These are phyloP conservation scores for Tachysurus vachellii DNA, from an alignment of 2,113 vertebrate species.

Conservation along the genomic window DNA sequence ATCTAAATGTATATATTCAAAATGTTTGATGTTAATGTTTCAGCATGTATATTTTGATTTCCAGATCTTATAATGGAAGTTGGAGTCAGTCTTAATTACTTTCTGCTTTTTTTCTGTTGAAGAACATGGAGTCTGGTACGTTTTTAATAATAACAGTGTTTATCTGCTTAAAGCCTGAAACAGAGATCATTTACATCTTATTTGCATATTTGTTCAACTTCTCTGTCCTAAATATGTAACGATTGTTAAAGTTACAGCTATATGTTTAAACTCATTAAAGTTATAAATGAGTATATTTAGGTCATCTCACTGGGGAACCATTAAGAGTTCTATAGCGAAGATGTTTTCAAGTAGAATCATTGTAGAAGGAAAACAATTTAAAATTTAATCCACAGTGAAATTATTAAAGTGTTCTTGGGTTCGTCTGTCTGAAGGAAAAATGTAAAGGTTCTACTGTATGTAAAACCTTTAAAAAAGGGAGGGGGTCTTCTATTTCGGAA, in stretches of 20 bases:
- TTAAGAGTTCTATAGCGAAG: not conserved
- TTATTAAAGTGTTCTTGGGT: not conserved
- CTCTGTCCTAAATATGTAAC: not conserved
- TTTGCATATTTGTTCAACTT: not conserved
- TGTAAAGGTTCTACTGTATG: not conserved
- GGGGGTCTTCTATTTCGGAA: not conserved
- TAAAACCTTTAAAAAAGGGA: too few relatives aligned
- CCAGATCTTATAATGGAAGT: constrained; percentile 44
- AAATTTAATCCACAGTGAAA: not conserved
- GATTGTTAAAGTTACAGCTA: not conserved
- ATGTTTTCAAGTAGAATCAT: not conserved
- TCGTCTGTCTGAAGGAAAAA: not conserved
- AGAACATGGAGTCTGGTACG: constrained; percentile 35
- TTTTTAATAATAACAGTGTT: not conserved
- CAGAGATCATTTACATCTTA: not conserved
- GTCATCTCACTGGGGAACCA: not conserved
- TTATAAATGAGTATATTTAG: not conserved
- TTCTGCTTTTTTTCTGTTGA: not conserved
- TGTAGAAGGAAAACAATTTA: not conserved
- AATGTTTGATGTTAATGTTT: not conserved
- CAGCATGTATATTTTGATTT: not conserved
- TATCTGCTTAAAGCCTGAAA: not conserved
- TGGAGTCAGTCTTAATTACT: not conserved
- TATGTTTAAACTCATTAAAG: not conserved
- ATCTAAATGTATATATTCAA: not conserved